phyloP scores from a whole-genome alignment of 2,888 invertebrate genomes.

The Drosophila pseudotalamancana region DNA sequence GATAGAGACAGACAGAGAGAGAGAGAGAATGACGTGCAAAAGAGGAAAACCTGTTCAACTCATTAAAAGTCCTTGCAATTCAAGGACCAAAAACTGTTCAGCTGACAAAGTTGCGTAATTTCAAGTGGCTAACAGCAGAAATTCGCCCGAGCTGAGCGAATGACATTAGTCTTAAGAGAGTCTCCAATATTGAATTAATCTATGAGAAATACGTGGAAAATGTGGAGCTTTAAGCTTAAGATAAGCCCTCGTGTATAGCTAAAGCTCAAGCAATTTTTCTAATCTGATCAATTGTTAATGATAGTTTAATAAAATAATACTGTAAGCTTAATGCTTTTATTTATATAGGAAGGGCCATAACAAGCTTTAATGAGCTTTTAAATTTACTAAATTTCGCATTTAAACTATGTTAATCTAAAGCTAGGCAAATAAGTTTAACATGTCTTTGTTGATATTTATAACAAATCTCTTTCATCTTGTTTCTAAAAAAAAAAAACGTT shows the following conservation, averaged over 20 bases:
- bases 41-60: slow-evolving; percentile 47
- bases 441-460: no score
- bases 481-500: no score
- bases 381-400: background rate
- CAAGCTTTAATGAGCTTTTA: background rate
- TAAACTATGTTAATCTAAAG: no score
- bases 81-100: slow-evolving; percentile 22
- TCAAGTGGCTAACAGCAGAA: slow-evolving; percentile 1
- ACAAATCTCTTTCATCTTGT: no score
- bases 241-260: no score
- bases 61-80: slow-evolving; percentile 67
- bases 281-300: no score
- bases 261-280: no score
- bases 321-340: no score
- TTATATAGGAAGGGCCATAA: no score
- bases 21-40: slow-evolving; percentile 36
- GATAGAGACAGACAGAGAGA: background rate
- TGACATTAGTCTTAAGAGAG: slow-evolving; percentile 18
- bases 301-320: no score
- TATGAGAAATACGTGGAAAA: background rate
- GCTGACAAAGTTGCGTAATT: slow-evolving; percentile 36
- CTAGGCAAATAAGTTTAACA: no score
- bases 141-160: background rate
- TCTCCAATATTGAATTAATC: no score
- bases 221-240: background rate